Conservation (phyloP, 2,888 invertebrate genomes). For the Oxytorus armatus region DNA sequence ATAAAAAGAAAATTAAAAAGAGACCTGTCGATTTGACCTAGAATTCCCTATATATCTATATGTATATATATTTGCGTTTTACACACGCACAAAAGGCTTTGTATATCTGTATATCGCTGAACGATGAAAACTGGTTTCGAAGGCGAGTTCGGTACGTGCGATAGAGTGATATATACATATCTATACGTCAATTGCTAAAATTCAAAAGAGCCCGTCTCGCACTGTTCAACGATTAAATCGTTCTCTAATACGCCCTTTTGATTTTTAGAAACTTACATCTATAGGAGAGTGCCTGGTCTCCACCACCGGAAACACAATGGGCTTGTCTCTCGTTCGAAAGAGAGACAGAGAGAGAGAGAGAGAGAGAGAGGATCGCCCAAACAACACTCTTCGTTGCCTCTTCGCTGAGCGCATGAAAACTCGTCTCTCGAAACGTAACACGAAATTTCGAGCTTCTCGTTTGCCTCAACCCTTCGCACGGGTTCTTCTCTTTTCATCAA, state of each 20-base stretch:
- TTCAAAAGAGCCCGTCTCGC: neutral
- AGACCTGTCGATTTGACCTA: neutral
- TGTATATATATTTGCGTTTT: neutral
- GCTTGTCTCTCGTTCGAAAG: conserved; percentile 55
- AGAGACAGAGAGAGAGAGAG: conserved; percentile 7
- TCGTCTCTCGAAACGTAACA: conserved; percentile 30
- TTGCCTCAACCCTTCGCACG: conserved; percentile 52
- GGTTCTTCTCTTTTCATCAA: conserved; percentile 5
- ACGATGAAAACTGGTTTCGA: conserved; percentile 64
- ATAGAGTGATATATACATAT: conserved; percentile 11
- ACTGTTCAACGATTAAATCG: neutral
- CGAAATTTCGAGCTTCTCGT: conserved; percentile 21
- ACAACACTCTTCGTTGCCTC: conserved; percentile 12
- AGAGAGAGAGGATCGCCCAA: conserved; percentile 13
- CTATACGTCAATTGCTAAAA: neutral
- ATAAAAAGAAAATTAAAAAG: too few relatives aligned
- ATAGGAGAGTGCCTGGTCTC: conserved; percentile 20
- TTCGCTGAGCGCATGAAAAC: conserved; percentile 54
- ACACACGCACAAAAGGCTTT: neutral
- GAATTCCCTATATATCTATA: conserved; percentile 16
- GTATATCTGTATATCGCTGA: conserved; percentile 26
- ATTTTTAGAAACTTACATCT: conserved; percentile 1
- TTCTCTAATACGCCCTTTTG: conserved; percentile 16
- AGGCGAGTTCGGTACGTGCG: conserved; percentile 50
- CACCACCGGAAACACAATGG: conserved; percentile 64